phyloP scores from a whole-genome alignment of 2,888 invertebrate genomes.

The Margaritifera margaritifera region DNA sequence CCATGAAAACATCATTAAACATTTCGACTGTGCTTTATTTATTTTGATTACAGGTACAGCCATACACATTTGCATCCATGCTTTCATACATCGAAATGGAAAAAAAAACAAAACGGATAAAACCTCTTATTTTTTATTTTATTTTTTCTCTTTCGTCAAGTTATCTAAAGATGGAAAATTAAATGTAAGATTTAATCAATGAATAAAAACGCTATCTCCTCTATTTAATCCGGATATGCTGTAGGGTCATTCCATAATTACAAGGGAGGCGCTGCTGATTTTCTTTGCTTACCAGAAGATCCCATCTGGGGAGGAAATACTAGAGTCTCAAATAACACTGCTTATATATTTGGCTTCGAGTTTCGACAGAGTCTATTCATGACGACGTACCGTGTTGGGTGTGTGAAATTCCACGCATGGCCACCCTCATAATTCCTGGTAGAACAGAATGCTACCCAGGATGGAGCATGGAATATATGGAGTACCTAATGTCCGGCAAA shows the following conservation, averaged over 20 bases:
- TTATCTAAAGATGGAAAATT: too few species aligned
- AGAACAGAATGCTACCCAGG: slow-evolving; percentile 9
- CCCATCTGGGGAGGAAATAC: neutral
- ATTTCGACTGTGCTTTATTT: too few species aligned
- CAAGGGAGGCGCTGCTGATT: slow-evolving; percentile 7
- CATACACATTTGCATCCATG: too few species aligned
- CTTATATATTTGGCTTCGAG: slow-evolving; percentile 8
- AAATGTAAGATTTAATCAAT: too few species aligned
- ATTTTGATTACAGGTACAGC: too few species aligned
- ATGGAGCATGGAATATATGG: slow-evolving; percentile 16
- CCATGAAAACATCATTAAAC: too few species aligned
- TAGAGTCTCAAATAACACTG: neutral
- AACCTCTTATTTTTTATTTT: too few species aligned
- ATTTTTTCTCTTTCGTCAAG: too few species aligned
- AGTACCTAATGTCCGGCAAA: slow-evolving; percentile 8
- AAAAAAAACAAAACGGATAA: too few species aligned
- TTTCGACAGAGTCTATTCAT: neutral
- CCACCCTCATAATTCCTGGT: slow-evolving; percentile 9
- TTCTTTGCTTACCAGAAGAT: slow-evolving; percentile 11
- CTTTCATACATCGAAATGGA: too few species aligned
- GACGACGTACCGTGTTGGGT: slow-evolving; percentile 15
- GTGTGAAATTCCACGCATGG: slow-evolving; percentile 1
- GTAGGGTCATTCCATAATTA: slow-evolving; percentile 5
- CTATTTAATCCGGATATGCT: slow-evolving; percentile 10
- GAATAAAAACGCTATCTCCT: too few species aligned